Percentiles rank a stretch among this genome's conserved stretches.
phyloP scores from a whole-genome alignment of 2,113 vertebrate genomes.

The Cariama cristata region DNA sequence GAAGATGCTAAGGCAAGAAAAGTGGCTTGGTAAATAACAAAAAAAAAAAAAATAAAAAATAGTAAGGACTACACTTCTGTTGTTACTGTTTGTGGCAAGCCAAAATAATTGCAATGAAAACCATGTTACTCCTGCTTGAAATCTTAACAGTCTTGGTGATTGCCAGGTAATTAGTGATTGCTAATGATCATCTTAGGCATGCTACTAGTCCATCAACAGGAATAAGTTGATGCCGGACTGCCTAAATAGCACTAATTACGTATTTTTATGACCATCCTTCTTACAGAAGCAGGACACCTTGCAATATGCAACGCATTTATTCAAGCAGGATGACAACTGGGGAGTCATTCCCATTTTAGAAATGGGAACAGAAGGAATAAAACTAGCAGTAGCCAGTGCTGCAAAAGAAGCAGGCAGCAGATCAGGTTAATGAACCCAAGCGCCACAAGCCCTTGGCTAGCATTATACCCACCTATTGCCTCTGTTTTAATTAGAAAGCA shows the following conservation, averaged over 20 bases:
- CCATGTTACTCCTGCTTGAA: background rate
- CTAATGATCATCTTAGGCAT: background rate
- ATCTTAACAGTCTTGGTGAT: background rate
- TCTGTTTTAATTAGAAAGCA: background rate
- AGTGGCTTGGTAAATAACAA: background rate
- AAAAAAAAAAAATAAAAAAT: background rate
- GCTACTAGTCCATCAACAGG: background rate
- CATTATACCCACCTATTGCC: no score
- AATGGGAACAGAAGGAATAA: background rate
- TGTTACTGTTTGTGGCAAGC: background rate
- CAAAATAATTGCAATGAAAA: conserved; percentile 10
- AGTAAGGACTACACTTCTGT: background rate
- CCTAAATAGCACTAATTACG: background rate
- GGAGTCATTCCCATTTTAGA: background rate
- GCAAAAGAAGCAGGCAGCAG: background rate
- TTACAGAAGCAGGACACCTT: background rate
- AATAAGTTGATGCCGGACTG: background rate
- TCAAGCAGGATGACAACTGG: background rate
- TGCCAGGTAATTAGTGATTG: background rate
- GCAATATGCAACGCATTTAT: background rate
- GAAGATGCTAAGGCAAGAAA: background rate
- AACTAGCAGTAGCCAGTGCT: background rate
- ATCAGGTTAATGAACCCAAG: background rate
- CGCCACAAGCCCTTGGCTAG: background rate
- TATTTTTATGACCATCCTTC: background rate